phyloP scores from a whole-genome alignment of 2,888 invertebrate genomes.

The Litoditis marina region DNA sequence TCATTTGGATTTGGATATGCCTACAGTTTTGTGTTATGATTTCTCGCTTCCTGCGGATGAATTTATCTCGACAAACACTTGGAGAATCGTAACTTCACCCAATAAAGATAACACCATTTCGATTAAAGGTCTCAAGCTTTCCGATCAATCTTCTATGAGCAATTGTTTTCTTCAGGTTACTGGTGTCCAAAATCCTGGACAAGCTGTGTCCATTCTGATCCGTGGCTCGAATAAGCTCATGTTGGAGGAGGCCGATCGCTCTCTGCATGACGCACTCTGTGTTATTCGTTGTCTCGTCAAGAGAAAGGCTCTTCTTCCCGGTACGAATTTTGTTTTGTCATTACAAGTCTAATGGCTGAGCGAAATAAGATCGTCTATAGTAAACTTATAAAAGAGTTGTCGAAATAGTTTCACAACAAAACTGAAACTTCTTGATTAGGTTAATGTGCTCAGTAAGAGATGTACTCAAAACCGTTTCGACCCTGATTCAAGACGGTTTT shows the following conservation, averaged over 20 bases:
- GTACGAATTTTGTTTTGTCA: slow-evolving; percentile 24
- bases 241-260: slow-evolving; percentile 83
- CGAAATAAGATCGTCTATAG: no score
- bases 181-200: slow-evolving; percentile 81
- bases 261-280: slow-evolving; percentile 85
- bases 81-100: no score
- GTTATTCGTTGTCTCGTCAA: slow-evolving; percentile 94
- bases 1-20: not conserved
- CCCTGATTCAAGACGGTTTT: no score
- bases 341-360: no score
- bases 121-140: no score
- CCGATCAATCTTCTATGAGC: no score
- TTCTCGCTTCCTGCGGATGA: not conserved
- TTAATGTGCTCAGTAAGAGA: no score
- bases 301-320: slow-evolving; percentile 68
- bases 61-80: no score
- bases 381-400: not conserved
- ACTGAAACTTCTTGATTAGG: no score
- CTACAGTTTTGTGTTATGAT: not conserved
- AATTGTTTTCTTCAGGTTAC: slow-evolving; percentile 70
- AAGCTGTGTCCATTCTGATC: slow-evolving; percentile 86
- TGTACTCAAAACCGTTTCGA: no score
- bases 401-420: not conserved
- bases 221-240: slow-evolving; percentile 85
- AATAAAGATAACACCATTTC: no score